A percentile compares a stretch with the other conserved stretches of the same genome.
Evolutionary conservation across 2,113 vertebrate genomes (phyloP).

Genomic region (Rhineura floridana): DNA sequence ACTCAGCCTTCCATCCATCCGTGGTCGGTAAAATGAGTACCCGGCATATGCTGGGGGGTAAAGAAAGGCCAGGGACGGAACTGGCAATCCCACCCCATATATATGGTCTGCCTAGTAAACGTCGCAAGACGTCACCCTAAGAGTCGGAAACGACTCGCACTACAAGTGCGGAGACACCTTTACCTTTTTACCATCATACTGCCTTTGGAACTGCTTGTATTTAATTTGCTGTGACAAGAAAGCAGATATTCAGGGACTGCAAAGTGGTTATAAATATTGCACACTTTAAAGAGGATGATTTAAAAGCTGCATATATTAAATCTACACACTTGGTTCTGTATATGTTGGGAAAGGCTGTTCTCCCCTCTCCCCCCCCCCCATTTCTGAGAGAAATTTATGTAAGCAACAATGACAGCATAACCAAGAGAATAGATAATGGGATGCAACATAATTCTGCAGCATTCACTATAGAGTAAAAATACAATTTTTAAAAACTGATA

Average conservation of each 20-base stretch:
- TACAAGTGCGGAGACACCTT: too few relatives aligned
- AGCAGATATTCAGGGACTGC: conserved; percentile 2
- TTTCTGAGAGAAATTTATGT: conserved; percentile 23
- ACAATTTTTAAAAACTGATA: background rate
- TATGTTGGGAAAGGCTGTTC: background rate
- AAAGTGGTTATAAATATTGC: background rate
- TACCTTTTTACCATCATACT: conserved; percentile 31
- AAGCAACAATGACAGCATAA: conserved; percentile 49
- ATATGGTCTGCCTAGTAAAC: too few relatives aligned
- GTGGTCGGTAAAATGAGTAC: too few relatives aligned
- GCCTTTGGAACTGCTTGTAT: conserved; percentile 14
- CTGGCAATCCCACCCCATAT: too few relatives aligned
- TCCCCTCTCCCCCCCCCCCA: too few relatives aligned
- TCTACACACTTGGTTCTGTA: background rate
- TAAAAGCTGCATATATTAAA: conserved; percentile 12
- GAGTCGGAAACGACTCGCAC: too few relatives aligned
- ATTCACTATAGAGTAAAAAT: conserved; percentile 24
- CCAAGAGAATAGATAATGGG: conserved; percentile 39
- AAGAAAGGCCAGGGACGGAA: too few relatives aligned
- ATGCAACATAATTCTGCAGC: conserved; percentile 5
- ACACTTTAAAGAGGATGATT: conserved; percentile 12
- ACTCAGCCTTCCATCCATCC: too few relatives aligned
- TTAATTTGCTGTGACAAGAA: conserved; percentile 48
- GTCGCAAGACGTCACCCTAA: too few relatives aligned
- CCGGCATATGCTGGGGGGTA: too few relatives aligned